Percentiles rank a stretch among this genome's conserved stretches.
Evolutionary conservation across 2,797 vertebrate species (phyloP).

Genomic region (Poeciliopsis infans): DNA sequence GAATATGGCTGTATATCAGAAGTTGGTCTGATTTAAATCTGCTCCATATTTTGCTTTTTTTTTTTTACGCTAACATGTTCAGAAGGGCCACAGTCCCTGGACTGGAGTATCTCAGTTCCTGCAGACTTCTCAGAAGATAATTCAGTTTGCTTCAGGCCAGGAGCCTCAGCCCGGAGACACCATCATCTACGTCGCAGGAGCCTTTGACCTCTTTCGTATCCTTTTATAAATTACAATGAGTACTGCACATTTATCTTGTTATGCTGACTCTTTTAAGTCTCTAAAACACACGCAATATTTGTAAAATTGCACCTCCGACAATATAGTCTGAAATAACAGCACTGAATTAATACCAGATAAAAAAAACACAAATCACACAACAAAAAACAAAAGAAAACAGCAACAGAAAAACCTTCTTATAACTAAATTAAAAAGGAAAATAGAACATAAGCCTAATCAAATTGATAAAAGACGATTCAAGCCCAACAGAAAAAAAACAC

Average conservation of each 20-base stretch:
- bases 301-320: not conserved
- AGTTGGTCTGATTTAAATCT: not conserved
- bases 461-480: not conserved
- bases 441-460: not conserved
- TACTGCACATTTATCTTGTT: not conserved
- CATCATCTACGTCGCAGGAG: conserved; percentile 96
- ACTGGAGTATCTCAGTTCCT: conserved; percentile 97
- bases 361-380: not conserved
- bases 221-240: conserved; percentile 48
- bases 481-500: not conserved
- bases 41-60: conserved; percentile 18
- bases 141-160: conserved; percentile 97
- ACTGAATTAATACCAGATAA: not conserved
- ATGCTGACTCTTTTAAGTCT: not conserved
- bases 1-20: not conserved
- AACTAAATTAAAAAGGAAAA: not conserved
- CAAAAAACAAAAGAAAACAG: not conserved
- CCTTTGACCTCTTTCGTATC: conserved; percentile 99
- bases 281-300: not conserved
- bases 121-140: conserved; percentile 98
- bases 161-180: conserved; percentile 93
- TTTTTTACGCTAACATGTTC: conserved; percentile 68
- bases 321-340: not conserved
- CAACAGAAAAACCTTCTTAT: not conserved
- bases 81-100: conserved; percentile 92